Conservation (phyloP, 1,140 invertebrate species). For the Phthorimaea operculella region DNA sequence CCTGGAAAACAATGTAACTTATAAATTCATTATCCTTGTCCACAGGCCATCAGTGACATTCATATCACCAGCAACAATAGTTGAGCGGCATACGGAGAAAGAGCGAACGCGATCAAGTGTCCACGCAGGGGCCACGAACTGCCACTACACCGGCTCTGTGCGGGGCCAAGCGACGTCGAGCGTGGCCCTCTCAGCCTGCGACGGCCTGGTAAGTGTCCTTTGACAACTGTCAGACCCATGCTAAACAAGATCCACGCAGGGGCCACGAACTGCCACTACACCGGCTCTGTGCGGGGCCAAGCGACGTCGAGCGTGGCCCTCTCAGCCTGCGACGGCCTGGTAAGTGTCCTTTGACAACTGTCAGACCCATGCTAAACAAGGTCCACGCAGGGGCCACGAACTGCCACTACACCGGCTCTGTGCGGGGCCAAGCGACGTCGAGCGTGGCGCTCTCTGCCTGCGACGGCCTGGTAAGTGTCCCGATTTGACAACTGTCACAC, state of each 20-base stretch:
- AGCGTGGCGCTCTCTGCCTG: constrained; percentile 82
- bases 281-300: constrained; percentile 76
- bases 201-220: constrained; percentile 87
- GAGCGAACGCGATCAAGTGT: constrained; percentile 64
- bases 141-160: constrained; percentile 82
- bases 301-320: constrained; percentile 76
- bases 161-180: constrained; percentile 73
- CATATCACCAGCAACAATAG: constrained; percentile 74
- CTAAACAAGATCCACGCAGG: constrained; percentile 57
- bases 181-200: constrained; percentile 82
- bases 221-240: too few relatives aligned
- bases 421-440: constrained; percentile 74
- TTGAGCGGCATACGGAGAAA: constrained; percentile 75
- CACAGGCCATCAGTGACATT: constrained; percentile 74
- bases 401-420: constrained; percentile 82
- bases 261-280: constrained; percentile 78
- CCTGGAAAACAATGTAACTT: too few relatives aligned
- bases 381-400: constrained; percentile 62
- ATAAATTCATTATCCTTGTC: background rate
- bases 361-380: too few relatives aligned
- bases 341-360: too few relatives aligned
- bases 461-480: constrained; percentile 87
- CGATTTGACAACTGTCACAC: too few relatives aligned
- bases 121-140: constrained; percentile 66
- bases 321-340: constrained; percentile 85